Percentiles rank a stretch among this genome's conserved stretches.
Conservation (phyloP, 1,140 invertebrate genomes). For the Araneus ventricosus region DNA sequence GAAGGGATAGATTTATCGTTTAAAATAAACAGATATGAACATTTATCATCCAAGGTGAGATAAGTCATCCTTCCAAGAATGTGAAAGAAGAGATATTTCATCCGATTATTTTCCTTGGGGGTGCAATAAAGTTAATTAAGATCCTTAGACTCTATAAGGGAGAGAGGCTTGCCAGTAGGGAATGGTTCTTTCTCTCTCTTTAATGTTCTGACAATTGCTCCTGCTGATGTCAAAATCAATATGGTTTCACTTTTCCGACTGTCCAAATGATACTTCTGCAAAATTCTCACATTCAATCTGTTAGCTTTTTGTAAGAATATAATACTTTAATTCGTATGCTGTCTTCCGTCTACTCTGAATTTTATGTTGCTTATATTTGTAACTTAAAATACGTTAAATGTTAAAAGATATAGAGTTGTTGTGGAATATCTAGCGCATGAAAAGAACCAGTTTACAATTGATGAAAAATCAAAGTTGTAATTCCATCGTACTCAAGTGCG, state of each 20-base stretch:
- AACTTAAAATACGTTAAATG: too few species aligned
- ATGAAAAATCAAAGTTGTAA: too few species aligned
- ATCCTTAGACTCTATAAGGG: slow-evolving; percentile 2
- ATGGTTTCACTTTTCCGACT: neutral
- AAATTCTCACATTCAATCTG: neutral
- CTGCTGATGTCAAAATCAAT: slow-evolving; percentile 32
- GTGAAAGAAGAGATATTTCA: neutral
- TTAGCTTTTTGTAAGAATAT: neutral
- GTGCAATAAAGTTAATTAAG: slow-evolving; percentile 21
- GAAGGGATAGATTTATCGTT: neutral
- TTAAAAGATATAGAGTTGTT: too few species aligned
- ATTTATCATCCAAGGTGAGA: neutral
- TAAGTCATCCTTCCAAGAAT: neutral
- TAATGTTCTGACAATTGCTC: slow-evolving; percentile 20
- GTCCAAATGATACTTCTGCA: neutral
- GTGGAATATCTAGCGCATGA: too few species aligned
- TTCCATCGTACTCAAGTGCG: too few species aligned
- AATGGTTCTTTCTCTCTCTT: slow-evolving; percentile 26
- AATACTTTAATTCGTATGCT: neutral
- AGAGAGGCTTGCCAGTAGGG: neutral
- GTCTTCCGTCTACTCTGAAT: neutral
- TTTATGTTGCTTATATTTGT: too few species aligned
- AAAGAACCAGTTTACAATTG: too few species aligned
- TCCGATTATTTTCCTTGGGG: neutral
- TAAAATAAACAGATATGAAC: neutral